phyloP scores from a whole-genome alignment of 2,888 invertebrate species.

The Blastobasis adustella region DNA sequence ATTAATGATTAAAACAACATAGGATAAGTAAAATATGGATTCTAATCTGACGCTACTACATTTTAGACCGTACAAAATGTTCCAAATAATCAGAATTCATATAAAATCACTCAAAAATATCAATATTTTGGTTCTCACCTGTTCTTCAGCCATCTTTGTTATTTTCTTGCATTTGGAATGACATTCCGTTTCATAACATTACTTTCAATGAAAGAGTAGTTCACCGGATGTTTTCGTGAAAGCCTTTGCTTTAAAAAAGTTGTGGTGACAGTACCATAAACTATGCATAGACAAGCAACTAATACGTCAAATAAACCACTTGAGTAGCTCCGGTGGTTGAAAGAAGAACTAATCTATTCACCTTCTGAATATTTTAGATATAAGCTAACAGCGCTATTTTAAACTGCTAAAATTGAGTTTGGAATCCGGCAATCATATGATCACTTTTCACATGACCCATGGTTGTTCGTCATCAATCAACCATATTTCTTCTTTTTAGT shows the following conservation, averaged over 20 bases:
- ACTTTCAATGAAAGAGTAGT: too few species aligned
- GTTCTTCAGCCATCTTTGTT: slow-evolving; percentile 86
- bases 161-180: slow-evolving; percentile 67
- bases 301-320: slow-evolving; percentile 19
- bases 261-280: background rate
- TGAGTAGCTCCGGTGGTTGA: background rate
- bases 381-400: background rate
- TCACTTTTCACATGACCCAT: slow-evolving; percentile 70
- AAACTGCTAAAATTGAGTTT: background rate
- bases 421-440: slow-evolving; percentile 56
- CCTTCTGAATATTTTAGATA: background rate
- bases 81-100: slow-evolving; percentile 33
- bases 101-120: slow-evolving; percentile 46
- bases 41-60: background rate
- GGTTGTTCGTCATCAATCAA: slow-evolving; percentile 46
- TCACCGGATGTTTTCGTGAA: too few species aligned
- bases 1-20: background rate
- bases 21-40: slow-evolving; percentile 6
- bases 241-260: too few species aligned
- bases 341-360: background rate
- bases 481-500: slow-evolving; percentile 51
- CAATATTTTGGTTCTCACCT: slow-evolving; percentile 78
- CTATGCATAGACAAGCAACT: slow-evolving; percentile 47
- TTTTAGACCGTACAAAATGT: slow-evolving; percentile 1
- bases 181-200: slow-evolving; percentile 36